These are phyloP conservation scores for Scaptodrosophila lebanonensis DNA, from an alignment of 1,140 invertebrate genomes.

Conservation along the genomic window DNA sequence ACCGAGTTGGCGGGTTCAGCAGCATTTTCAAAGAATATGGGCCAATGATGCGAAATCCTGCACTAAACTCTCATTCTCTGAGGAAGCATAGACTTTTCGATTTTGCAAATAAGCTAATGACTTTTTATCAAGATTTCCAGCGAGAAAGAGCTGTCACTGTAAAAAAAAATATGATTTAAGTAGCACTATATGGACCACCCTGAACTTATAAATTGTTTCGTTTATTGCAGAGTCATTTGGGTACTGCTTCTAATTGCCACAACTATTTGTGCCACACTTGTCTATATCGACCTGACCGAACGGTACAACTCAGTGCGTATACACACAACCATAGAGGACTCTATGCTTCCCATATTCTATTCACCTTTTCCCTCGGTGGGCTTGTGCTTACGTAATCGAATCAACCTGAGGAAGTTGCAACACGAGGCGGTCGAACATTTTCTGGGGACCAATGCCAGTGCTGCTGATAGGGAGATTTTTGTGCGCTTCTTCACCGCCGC, in stretches of 20 bases:
- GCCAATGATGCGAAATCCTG: too few relatives aligned
- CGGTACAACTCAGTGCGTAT: constrained; percentile 46
- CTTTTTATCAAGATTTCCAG: too few relatives aligned
- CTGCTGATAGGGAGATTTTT: constrained; percentile 33
- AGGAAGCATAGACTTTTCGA: too few relatives aligned
- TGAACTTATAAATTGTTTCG: background rate
- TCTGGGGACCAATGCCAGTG: constrained; percentile 39
- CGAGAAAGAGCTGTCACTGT: too few relatives aligned
- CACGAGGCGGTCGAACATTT: constrained; percentile 37
- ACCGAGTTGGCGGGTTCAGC: too few relatives aligned
- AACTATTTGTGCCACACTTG: constrained; percentile 35
- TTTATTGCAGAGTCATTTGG: constrained; percentile 53
- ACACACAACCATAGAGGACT: constrained; percentile 61
- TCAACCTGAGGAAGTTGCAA: constrained; percentile 38
- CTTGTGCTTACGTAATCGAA: constrained; percentile 46
- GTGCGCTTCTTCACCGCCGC: constrained; percentile 42
- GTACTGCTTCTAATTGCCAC: constrained; percentile 53
- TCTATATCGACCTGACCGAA: constrained; percentile 51
- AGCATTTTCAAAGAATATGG: too few relatives aligned
- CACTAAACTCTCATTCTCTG: too few relatives aligned
- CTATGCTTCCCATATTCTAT: constrained; percentile 50
- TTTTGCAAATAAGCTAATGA: too few relatives aligned
- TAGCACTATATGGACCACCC: too few relatives aligned
- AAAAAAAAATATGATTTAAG: too few relatives aligned
- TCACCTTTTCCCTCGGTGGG: constrained; percentile 56